Evolutionary conservation across 2,888 invertebrate species (phyloP).

Genomic region (Pollenia amentaria): DNA sequence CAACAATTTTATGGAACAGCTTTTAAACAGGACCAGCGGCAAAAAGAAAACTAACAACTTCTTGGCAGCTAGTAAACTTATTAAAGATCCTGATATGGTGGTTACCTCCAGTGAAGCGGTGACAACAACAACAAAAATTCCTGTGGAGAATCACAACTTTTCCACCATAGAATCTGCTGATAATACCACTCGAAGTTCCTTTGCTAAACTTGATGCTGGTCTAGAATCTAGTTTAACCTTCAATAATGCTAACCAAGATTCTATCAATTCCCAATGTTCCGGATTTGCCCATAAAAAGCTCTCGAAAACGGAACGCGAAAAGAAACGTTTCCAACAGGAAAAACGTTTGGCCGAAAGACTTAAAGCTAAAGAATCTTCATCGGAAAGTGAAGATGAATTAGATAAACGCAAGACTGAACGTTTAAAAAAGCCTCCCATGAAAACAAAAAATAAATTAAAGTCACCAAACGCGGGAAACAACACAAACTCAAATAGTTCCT

Average conservation of each 20-base stretch:
- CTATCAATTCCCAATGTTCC: conserved; percentile 62
- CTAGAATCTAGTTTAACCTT: conserved; percentile 69
- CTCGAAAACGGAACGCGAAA: conserved; percentile 83
- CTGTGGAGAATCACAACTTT: conserved; percentile 49
- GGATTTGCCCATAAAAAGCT: conserved; percentile 78
- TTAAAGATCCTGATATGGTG: conserved; percentile 63
- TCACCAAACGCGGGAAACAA: conserved; percentile 28
- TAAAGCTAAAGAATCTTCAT: conserved; percentile 84
- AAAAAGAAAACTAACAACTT: conserved; percentile 54
- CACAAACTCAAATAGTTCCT: conserved; percentile 68
- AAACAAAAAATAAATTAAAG: conserved; percentile 73
- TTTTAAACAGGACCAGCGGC: conserved; percentile 86
- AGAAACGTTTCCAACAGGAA: conserved; percentile 81
- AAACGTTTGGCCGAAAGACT: conserved; percentile 82
- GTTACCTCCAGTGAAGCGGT: conserved; percentile 43
- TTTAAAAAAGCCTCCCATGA: conserved; percentile 80
- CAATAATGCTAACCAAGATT: conserved; percentile 70
- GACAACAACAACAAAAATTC: background rate
- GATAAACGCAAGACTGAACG: conserved; percentile 79
- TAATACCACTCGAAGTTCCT: conserved; percentile 68
- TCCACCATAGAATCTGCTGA: conserved; percentile 71
- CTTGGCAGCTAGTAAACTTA: conserved; percentile 47
- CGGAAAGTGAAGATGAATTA: conserved; percentile 85
- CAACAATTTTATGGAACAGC: conserved; percentile 91
- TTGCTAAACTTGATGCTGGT: conserved; percentile 54